phyloP scores from a whole-genome alignment of 2,888 invertebrate genomes.

The Cantharis rustica region DNA sequence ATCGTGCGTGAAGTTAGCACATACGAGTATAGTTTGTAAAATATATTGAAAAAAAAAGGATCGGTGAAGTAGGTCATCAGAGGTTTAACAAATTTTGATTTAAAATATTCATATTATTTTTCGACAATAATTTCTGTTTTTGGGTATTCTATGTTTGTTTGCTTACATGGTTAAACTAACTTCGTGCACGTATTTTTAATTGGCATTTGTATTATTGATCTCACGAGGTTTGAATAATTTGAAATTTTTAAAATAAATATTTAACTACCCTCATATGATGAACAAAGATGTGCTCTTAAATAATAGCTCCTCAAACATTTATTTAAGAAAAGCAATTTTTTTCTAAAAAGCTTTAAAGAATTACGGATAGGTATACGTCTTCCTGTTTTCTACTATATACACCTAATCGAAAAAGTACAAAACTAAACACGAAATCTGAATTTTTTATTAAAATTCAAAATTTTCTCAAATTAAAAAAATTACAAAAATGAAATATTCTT shows the following conservation, averaged over 20 bases:
- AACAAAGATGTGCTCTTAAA: neutral
- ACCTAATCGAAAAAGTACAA: slow-evolving; percentile 10
- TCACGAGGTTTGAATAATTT: neutral
- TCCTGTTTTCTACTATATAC: neutral
- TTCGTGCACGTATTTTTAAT: neutral
- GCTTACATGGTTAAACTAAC: neutral
- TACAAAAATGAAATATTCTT: neutral
- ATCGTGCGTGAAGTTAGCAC: neutral
- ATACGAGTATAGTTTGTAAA: neutral
- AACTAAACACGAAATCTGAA: neutral
- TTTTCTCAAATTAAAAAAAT: too few relatives aligned
- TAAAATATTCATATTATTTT: neutral
- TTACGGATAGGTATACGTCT: neutral
- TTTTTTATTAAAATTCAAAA: neutral
- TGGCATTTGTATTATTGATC: neutral
- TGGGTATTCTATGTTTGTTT: neutral
- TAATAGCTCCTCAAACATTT: neutral
- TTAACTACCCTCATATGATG: neutral
- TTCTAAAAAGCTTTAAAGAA: neutral
- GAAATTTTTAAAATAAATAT: neutral
- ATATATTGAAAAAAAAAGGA: neutral
- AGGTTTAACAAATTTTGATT: too few relatives aligned
- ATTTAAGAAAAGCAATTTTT: neutral
- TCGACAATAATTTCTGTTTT: neutral
- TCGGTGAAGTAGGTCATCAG: neutral